Base-by-base conservation (phyloP, 2,888 invertebrate species). In the Ecdyonurus torrentis region DNA sequence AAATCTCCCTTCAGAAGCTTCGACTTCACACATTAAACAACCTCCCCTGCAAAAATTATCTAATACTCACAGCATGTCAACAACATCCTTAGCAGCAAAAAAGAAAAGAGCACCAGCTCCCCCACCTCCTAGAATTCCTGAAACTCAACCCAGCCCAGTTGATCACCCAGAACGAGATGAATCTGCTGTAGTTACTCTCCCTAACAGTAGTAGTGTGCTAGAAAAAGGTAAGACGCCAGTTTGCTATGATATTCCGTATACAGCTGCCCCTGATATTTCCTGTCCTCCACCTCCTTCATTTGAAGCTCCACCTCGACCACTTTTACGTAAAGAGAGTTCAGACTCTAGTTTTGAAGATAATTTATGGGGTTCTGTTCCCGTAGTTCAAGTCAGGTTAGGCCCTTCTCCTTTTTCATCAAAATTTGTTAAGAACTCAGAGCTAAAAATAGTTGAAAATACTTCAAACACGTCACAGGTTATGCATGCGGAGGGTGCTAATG, bases 51-150 rank as follows among this genome's bases (percentile, higher is more conserved):
- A 24, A 74, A 73, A 18, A 68, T 74, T 58, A 72, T 71, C 68
- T 67, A 20, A 67, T 66, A 52, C 68, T 10, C 68, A 69, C 58
- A 70, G 71, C 63, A 66, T 69, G 2, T 71, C 71, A 15, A 69
- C 70, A 5, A 68, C 70, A 23, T 70, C 70, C 7, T 66, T 72
- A 68, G 55, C 71, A 78, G 81, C 79, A 70, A 73, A 81, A 66
- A 83, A 83, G 72, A 82, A 83, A 71, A 78, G 81, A 68, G 78
- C 79, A 15, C 81, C 83, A 10, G 63, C 63, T 1, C 80, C 79
- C 24, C 77, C 78, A 20, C 79, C 79, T 15, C 76, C 78, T 52
- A 73, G 74, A 10, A 18, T 71, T 70, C 7, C 68, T 72, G 18
- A 59, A 58, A 24, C 23, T 25, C 58, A 59, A n/a, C n/a, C n/a